These are phyloP conservation scores for Chirona hameri DNA, from an alignment of 2,888 invertebrate genomes.

Conservation along the genomic window DNA sequence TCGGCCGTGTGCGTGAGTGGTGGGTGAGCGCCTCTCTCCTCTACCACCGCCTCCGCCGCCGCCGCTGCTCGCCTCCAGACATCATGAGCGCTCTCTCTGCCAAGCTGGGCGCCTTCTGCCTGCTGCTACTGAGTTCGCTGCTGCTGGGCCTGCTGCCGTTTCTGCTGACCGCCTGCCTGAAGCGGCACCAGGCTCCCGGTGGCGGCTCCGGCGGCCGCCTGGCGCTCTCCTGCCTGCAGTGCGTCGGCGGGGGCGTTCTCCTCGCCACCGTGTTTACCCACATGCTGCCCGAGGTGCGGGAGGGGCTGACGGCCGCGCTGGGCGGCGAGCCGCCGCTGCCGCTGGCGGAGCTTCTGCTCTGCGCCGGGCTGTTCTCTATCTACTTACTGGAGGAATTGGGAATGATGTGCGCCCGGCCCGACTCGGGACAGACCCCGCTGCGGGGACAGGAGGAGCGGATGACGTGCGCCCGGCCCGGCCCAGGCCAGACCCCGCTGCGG, in stretches of 20 bases:
- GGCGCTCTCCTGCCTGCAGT: constrained; percentile 60
- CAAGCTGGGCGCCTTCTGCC: neutral
- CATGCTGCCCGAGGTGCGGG: constrained; percentile 71
- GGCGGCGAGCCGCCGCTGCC: constrained; percentile 43
- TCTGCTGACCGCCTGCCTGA: neutral
- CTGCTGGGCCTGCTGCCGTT: neutral
- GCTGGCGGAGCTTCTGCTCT: constrained; percentile 54
- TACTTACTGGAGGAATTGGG: constrained; percentile 53
- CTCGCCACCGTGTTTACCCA: constrained; percentile 77
- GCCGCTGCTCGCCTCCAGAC: neutral
- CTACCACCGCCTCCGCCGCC: neutral
- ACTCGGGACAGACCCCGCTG: too few relatives aligned
- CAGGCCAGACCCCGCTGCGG: too few relatives aligned
- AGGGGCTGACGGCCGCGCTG: constrained; percentile 53
- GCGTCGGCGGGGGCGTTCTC: constrained; percentile 84
- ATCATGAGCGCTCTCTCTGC: neutral
- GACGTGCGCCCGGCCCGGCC: too few relatives aligned
- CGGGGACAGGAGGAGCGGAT: too few relatives aligned
- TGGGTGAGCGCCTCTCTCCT: too few relatives aligned
- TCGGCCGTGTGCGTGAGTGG: too few relatives aligned
- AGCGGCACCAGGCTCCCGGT: neutral
- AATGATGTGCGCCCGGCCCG: constrained; percentile 22
- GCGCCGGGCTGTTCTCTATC: constrained; percentile 55
- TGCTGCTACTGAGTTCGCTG: neutral
- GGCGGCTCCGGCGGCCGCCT: constrained; percentile 34